These are phyloP conservation scores for Leptopilina myrica DNA, from an alignment of 2,888 invertebrate genomes.

Conservation along the genomic window DNA sequence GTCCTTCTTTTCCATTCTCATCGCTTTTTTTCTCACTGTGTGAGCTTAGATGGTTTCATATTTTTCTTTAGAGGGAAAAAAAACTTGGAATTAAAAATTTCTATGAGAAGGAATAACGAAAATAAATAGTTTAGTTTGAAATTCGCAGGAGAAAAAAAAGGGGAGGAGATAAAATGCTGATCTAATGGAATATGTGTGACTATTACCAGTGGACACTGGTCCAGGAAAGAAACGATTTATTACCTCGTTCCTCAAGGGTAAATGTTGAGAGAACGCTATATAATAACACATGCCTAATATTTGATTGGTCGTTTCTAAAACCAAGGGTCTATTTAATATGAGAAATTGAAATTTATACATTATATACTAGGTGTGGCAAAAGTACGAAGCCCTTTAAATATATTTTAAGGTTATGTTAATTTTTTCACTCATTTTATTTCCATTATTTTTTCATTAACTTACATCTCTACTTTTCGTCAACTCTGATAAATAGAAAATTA, in stretches of 20 bases:
- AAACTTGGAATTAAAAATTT: no score
- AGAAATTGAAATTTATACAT: conserved; percentile 24
- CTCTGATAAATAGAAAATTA: no score
- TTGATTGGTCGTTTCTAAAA: conserved; percentile 14
- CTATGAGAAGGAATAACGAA: no score
- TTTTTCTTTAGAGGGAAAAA: neutral
- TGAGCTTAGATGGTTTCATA: conserved; percentile 7
- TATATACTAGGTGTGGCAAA: neutral
- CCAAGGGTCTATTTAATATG: neutral
- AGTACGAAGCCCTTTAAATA: neutral
- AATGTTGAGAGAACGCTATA: conserved; percentile 17
- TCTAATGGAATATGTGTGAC: neutral
- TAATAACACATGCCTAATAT: neutral
- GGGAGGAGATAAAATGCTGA: neutral
- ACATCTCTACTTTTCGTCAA: no score
- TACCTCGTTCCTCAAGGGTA: conserved; percentile 27
- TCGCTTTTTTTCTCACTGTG: neutral
- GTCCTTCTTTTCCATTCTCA: conserved; percentile 3
- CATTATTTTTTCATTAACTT: no score
- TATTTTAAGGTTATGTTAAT: no score
- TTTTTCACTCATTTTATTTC: no score
- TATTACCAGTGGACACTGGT: conserved; percentile 15
- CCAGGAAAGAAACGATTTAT: conserved; percentile 41
- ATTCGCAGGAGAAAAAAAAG: neutral
- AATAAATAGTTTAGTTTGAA: no score